phyloP scores from a whole-genome alignment of 2,888 invertebrate species.

The Harpagoxenus sublaevis region DNA sequence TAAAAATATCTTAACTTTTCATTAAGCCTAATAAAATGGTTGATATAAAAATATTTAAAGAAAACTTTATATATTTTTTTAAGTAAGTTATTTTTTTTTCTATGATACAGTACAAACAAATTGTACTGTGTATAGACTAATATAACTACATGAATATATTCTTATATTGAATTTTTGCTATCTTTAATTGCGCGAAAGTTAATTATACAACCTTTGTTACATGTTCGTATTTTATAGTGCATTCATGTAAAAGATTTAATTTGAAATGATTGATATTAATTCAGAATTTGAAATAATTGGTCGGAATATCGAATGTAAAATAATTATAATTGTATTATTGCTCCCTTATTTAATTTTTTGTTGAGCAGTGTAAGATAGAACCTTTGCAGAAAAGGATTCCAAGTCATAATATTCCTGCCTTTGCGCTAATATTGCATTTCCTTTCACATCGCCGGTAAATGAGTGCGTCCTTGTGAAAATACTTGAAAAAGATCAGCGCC shows the following conservation, averaged over 20 bases:
- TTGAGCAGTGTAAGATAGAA: not conserved
- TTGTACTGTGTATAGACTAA: not conserved
- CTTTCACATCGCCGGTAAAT: conserved; percentile 7
- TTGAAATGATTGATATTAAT: not conserved
- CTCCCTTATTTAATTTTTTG: not conserved
- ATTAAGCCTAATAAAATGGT: not conserved
- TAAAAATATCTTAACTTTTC: not conserved
- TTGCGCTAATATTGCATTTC: conserved; percentile 29
- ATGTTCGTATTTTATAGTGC: not conserved
- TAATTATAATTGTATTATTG: conserved; percentile 13
- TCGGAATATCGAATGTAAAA: not conserved
- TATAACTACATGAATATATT: not conserved
- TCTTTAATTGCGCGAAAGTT: not conserved
- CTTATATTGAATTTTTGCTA: not conserved
- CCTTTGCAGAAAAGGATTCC: not conserved
- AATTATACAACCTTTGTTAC: not conserved
- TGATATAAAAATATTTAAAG: not conserved
- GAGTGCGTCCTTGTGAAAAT: conserved; percentile 22
- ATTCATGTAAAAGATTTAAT: not conserved
- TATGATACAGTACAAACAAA: not conserved
- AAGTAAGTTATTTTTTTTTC: not conserved
- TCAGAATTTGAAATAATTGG: not conserved
- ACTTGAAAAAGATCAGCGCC: conserved; percentile 39
- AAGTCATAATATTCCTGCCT: conserved; percentile 12
- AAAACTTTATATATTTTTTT: not conserved